These are phyloP conservation scores for Calycopis cecrops DNA, from an alignment of 1,140 invertebrate species.

Conservation along the genomic window DNA sequence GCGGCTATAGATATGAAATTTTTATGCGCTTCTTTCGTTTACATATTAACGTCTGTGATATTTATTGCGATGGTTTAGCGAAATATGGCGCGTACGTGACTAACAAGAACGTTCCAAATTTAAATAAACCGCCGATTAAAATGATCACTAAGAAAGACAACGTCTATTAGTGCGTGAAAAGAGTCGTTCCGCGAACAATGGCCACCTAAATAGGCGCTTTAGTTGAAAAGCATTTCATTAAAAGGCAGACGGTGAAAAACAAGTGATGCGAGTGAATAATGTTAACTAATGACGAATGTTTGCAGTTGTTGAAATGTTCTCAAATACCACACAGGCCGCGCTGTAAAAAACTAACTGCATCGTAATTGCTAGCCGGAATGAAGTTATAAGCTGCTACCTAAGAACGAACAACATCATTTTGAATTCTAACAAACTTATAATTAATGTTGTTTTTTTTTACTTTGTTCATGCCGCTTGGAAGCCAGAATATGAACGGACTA, in stretches of 20 bases:
- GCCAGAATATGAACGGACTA: neutral
- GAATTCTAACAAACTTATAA: conserved; percentile 10
- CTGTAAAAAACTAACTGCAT: conserved; percentile 44
- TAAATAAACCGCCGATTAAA: conserved; percentile 8
- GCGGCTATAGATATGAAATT: conserved; percentile 15
- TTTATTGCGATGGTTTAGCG: neutral
- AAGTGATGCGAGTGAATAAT: conserved; percentile 49
- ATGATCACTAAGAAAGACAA: conserved; percentile 19
- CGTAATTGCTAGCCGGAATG: conserved; percentile 51
- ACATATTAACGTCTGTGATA: neutral
- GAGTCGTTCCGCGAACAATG: conserved; percentile 35
- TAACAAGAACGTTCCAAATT: conserved; percentile 3
- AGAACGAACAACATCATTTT: conserved; percentile 16
- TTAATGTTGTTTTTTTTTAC: conserved; percentile 7
- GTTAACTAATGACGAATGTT: conserved; percentile 64
- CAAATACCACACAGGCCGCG: conserved; percentile 38
- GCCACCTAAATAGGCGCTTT: conserved; percentile 35
- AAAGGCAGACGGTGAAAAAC: conserved; percentile 55
- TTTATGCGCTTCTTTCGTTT: conserved; percentile 16
- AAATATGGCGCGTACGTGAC: neutral
- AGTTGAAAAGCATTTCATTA: conserved; percentile 45
- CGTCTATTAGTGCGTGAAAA: conserved; percentile 30
- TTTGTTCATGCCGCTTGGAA: conserved; percentile 2
- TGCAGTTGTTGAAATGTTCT: conserved; percentile 48
- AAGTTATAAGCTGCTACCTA: conserved; percentile 46